Base-by-base conservation (phyloP, 1,140 invertebrate genomes). In the Sesamia nonagrioides region DNA sequence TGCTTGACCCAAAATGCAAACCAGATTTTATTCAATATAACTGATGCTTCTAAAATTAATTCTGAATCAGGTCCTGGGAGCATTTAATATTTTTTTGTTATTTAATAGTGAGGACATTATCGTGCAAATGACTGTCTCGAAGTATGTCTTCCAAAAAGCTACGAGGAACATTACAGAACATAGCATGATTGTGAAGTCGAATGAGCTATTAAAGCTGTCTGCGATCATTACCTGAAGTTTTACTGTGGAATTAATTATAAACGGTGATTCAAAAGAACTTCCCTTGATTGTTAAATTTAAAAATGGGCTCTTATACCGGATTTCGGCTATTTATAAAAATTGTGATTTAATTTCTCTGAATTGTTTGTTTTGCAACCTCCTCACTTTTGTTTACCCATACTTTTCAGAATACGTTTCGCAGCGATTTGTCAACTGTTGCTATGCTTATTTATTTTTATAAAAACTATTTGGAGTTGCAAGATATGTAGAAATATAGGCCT, bases 171-270 rank as follows among this genome's bases (percentile, higher is more conserved):
- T 27, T 27, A 27, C 3, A 27, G 27, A 27, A 27, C 3, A 27
- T 1, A 27, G 3, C 27, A 27, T 27, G 27, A 27, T 3, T 27
- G 27, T 27, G 27, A 27, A 27, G 27, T 27, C 27, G 27, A 27
- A 27, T 27, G 27, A 27, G 48, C 33, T 54, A 15, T 37, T 54
- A 54, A 54, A 52, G 9, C 61, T 61, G 13, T 63, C 56, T 63
- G 60, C n/a, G 37, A 48, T 33, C 42, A 21, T 48, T 27, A 69
- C 4, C 50, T 63, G 42, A 63, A 8, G 73, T 76, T 76, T 76
- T 63, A 76, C 50, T 76, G 58, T 63, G 17, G 21, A 18, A 52
- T 58, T 76, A 76, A 76, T 76, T 63, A 63, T 76, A 76, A 76
- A 50, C 58, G n/a, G 73, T 76, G 73, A 76, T 63, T 76, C 56